Evolutionary conservation across 2,113 vertebrate species (phyloP).

Genomic region (Coreoperca whiteheadi): DNA sequence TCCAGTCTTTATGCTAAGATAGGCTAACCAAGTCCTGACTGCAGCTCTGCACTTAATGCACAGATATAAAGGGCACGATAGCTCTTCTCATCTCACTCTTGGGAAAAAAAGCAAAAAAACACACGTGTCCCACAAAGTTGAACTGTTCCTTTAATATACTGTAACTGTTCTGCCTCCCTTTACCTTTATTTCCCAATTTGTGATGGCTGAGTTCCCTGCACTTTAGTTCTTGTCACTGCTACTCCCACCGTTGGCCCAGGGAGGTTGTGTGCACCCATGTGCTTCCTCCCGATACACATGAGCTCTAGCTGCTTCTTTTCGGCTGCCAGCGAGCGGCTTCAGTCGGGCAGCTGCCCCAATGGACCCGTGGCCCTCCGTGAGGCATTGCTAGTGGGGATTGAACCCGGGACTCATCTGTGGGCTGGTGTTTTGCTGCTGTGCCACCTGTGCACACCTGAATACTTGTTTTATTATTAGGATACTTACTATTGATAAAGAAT

Average conservation of each 20-base stretch:
- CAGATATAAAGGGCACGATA: not conserved
- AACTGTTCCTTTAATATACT: not conserved
- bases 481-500: not conserved
- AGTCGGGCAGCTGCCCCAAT: not conserved
- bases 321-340: not conserved
- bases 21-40: not conserved
- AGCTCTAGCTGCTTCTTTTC: not conserved
- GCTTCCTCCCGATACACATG: not conserved
- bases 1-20: not conserved
- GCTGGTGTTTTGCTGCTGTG: not conserved
- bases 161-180: not conserved
- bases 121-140: not conserved
- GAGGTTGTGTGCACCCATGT: constrained; percentile 7
- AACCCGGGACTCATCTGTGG: not conserved
- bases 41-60: not conserved
- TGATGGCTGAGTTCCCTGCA: constrained; percentile 1
- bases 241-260: not conserved
- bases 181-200: not conserved
- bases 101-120: not conserved
- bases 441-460: not conserved
- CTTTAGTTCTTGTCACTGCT: not conserved
- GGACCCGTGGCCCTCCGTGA: not conserved
- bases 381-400: not conserved
- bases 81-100: not conserved
- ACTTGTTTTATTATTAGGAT: not conserved